phyloP scores from a whole-genome alignment of 2,797 vertebrate genomes.

The Sebastes cheni region DNA sequence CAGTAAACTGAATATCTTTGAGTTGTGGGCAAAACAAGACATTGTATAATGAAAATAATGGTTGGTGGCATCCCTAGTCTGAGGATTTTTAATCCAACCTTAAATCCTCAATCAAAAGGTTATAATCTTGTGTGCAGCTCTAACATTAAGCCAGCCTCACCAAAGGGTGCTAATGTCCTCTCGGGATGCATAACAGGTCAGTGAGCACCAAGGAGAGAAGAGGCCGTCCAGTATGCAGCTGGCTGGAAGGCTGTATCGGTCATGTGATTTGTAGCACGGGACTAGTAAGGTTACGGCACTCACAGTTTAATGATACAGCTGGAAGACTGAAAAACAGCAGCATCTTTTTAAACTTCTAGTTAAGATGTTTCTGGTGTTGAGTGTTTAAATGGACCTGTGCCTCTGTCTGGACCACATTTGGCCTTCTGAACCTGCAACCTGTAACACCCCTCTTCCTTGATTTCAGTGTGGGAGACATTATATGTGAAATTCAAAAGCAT shows the following conservation, averaged over 20 bases:
- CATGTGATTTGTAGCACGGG: conserved; percentile 60
- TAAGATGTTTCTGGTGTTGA: neutral
- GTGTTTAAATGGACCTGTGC: too few species aligned
- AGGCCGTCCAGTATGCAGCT: conserved; percentile 8
- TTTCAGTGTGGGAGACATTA: neutral
- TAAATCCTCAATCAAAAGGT: neutral
- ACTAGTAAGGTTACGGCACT: conserved; percentile 3
- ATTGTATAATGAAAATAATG: too few species aligned
- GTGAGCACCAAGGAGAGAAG: conserved; percentile 19
- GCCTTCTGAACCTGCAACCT: neutral
- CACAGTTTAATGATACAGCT: conserved; percentile 3
- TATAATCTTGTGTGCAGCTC: neutral
- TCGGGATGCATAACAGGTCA: conserved; percentile 25
- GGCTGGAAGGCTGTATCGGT: conserved; percentile 23
- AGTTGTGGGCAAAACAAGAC: too few species aligned
- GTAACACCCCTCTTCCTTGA: neutral
- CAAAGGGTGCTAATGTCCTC: conserved; percentile 19
- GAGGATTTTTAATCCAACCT: neutral
- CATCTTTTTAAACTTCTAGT: neutral
- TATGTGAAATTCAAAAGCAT: neutral
- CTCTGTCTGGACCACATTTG: neutral
- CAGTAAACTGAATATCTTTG: too few species aligned
- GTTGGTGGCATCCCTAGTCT: too few species aligned
- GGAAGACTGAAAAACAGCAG: neutral
- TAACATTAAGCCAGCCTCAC: conserved; percentile 1